Percentiles rank a stretch among this genome's conserved stretches.
Conservation (phyloP, 2,888 invertebrate species). For the Drosophila aldrichi region DNA sequence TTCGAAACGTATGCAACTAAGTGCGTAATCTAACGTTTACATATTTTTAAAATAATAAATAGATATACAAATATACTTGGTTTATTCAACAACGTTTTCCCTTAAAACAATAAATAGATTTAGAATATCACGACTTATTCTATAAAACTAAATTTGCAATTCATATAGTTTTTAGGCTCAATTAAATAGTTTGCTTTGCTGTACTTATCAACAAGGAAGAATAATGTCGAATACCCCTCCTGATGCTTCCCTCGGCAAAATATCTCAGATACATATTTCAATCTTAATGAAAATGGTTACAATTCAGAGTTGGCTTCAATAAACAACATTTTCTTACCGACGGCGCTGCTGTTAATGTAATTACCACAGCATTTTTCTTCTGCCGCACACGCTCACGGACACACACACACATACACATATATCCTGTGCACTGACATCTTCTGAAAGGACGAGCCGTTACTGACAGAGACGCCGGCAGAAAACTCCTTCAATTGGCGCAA, state of each 20-base stretch:
- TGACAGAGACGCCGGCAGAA: conserved; percentile 48
- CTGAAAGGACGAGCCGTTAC: conserved; percentile 41
- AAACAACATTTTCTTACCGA: conserved; percentile 63
- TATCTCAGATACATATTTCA: conserved; percentile 65
- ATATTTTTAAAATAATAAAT: not conserved
- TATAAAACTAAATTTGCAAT: not conserved
- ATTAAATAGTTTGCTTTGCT: not conserved
- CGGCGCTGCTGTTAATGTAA: conserved; percentile 74
- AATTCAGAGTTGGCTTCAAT: conserved; percentile 61
- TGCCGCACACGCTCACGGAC: conserved; percentile 16
- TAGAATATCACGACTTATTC: too few relatives aligned
- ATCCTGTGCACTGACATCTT: conserved; percentile 30
- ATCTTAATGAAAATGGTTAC: conserved; percentile 81
- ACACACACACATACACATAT: conserved; percentile 6
- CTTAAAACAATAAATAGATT: not conserved
- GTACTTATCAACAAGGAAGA: not conserved
- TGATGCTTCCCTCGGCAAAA: conserved; percentile 17
- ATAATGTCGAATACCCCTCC: not conserved
- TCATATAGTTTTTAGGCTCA: not conserved
- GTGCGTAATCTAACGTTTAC: not conserved
- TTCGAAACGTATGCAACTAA: conserved; percentile 19
- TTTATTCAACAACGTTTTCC: too few relatives aligned
- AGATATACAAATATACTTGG: not conserved
- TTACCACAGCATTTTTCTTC: conserved; percentile 77
- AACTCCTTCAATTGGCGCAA: conserved; percentile 66